These are phyloP conservation scores for Orthonyx spaldingii DNA, from an alignment of 2,113 vertebrate genomes.

Conservation along the genomic window DNA sequence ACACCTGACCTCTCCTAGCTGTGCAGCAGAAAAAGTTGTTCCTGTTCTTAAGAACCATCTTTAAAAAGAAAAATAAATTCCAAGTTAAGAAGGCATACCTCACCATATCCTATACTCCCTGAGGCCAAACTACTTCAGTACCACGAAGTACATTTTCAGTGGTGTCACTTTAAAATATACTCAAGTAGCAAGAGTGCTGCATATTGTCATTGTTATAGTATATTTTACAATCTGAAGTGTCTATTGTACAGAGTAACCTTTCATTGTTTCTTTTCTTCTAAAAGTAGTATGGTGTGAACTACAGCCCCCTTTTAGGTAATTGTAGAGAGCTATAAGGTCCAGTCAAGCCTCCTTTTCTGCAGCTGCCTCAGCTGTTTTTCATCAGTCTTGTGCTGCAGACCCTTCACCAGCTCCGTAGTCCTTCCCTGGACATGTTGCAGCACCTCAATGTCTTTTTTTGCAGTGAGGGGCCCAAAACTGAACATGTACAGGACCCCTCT, in stretches of 20 bases:
- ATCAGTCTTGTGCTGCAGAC: neutral
- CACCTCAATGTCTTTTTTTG: neutral
- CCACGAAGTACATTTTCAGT: accelerated
- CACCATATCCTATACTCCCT: neutral
- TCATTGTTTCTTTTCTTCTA: neutral
- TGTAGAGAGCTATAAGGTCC: neutral
- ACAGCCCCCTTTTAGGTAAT: neutral
- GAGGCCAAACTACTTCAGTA: neutral
- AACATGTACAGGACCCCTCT: neutral
- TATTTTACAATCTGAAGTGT: neutral
- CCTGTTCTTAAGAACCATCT: neutral
- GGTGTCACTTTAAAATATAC: neutral
- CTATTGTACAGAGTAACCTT: neutral
- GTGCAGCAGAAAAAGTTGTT: neutral
- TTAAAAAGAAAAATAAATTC: neutral
- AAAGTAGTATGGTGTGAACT: neutral
- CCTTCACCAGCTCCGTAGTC: accelerated
- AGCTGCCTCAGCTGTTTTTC: neutral
- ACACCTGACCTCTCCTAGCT: neutral
- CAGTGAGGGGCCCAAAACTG: neutral
- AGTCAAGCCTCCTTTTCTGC: neutral
- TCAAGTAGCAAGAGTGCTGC: neutral
- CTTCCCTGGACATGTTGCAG: neutral
- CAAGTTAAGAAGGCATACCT: neutral
- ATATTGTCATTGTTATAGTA: neutral